These are phyloP conservation scores for Phymanthus crucifer DNA, from an alignment of 92 coral and sea anemone genomes.

Conservation along the genomic window DNA sequence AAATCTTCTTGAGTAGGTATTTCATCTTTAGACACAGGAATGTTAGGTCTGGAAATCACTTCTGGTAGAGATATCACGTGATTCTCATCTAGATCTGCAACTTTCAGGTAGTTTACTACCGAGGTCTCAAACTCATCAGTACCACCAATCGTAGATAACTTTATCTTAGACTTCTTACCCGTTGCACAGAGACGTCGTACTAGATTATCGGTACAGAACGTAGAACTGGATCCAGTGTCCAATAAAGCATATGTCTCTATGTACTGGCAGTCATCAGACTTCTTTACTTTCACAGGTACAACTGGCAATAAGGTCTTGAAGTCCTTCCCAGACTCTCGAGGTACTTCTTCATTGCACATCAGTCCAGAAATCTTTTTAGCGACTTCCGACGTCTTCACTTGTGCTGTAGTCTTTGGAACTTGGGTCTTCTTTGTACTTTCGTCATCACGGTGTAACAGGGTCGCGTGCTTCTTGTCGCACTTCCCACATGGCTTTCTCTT, in stretches of 20 bases:
- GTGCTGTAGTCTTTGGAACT: background rate
- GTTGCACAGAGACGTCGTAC: conserved; percentile 12
- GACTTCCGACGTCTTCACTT: background rate
- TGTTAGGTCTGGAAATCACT: background rate
- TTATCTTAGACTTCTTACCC: conserved; percentile 14
- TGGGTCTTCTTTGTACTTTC: background rate
- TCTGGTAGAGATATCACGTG: conserved; percentile 15
- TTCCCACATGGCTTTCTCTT: conserved; percentile 3
- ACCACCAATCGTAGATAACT: conserved; percentile 11
- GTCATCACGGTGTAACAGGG: background rate
- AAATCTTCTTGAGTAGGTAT: conserved; percentile 37
- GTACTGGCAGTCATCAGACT: background rate
- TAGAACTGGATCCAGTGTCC: conserved; percentile 21
- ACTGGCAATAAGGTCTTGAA: background rate
- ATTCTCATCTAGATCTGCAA: conserved; percentile 23
- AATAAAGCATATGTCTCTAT: conserved; percentile 26
- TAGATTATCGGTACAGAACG: conserved; percentile 22
- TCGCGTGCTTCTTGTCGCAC: background rate
- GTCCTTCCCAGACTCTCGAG: background rate
- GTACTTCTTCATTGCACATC: conserved; percentile 2
- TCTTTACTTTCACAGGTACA: background rate
- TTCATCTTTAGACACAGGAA: conserved; percentile 22
- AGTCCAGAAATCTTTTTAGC: background rate
- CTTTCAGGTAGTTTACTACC: conserved; percentile 6
- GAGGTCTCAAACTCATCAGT: background rate